Base-by-base conservation (phyloP, 1,140 invertebrate species). In the Camponotus floridanus region DNA sequence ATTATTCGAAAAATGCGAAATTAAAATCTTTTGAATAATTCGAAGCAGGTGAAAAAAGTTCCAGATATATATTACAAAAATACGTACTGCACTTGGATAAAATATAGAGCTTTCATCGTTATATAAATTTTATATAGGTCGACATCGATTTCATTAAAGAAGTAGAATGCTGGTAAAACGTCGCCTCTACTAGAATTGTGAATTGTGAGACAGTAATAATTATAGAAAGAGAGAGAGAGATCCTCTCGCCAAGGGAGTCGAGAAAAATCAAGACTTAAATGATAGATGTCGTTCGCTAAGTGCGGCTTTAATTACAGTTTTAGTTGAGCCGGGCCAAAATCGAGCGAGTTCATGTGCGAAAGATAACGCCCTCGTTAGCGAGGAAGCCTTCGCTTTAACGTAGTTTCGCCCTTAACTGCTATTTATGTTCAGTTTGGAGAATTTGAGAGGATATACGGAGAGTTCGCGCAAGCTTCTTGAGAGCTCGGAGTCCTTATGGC, bases 401-500 rank as follows among this genome's bases (percentile, higher is more conserved):
- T 83, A 83, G 79, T 83, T 83, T 83, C 26, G 79, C 79, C 36
- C 79, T 83, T 83, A 83, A 83, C 79, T 73, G 79, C 79, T 83
- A 83, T 83, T 83, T 83, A 83, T 83, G 79, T 83, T 74, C 79
- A 83, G 79, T 83, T 83, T 83, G 79, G 79, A 74, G 79, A 83
- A 74, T 83, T 83, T 59, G 79, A 83, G 68, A 83, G 79, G 79
- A 83, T 83, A 74, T 83, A 83, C 79, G 79, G 68, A 80, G 68
- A 83, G 39, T 61, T 45, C 57, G 79, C 68, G 55, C 55, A 39
- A 31, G 79, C 55, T 83, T 83, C 79, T 83, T 83, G 48, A 51
- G 68, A 74, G 68, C 39, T 62, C 68, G 39, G 57, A 26, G 55
- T 83, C 79, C 79, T 73, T 83, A 73, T 26, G 57, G 79, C 31